These are phyloP conservation scores for Eremobia ochroleuca DNA, from an alignment of 2,888 invertebrate species.

Conservation along the genomic window DNA sequence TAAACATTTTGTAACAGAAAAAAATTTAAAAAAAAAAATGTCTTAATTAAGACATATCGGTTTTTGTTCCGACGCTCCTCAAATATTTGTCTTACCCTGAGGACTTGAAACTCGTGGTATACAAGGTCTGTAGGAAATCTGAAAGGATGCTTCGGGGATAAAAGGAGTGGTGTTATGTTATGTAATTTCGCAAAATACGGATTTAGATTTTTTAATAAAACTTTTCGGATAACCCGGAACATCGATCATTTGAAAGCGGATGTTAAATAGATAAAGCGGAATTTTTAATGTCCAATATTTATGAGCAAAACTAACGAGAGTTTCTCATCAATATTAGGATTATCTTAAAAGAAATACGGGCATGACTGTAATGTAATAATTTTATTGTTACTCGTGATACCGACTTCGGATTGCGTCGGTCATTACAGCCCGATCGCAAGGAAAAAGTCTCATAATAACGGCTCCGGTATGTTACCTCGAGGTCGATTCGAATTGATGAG, in stretches of 20 bases:
- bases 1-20: no score
- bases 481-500: conserved; percentile 59
- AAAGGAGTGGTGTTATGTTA: no score
- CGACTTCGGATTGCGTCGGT: not conserved
- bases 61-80: no score
- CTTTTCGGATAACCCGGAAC: not conserved
- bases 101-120: no score
- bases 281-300: not conserved
- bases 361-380: not conserved
- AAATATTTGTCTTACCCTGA: no score
- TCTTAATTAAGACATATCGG: no score
- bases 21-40: no score
- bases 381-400: conserved; percentile 8
- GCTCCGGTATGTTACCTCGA: conserved; percentile 56
- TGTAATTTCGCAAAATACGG: not conserved
- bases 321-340: not conserved
- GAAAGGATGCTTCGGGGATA: no score
- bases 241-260: not conserved
- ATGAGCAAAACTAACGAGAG: not conserved
- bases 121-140: no score
- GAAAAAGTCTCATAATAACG: conserved; percentile 45
- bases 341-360: not conserved
- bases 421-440: conserved; percentile 5
- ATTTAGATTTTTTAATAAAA: not conserved
- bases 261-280: not conserved